Base-by-base conservation (phyloP, 2,888 invertebrate species). In the Eustalomyia histrio region DNA sequence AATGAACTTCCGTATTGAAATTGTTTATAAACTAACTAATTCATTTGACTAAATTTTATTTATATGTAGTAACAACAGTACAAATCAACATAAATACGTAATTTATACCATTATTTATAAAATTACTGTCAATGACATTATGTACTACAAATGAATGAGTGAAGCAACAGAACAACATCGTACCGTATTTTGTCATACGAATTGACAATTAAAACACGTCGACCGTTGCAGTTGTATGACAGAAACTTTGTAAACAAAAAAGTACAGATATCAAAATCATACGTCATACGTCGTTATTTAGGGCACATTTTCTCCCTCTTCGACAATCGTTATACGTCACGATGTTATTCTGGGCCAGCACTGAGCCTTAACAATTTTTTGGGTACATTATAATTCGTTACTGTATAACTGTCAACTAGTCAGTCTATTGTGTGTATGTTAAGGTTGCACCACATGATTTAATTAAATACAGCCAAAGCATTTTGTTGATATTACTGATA, bases 371-470 rank as follows among this genome's bases (percentile, higher is more conserved):
- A 21, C 21, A 5, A 29, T 29, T 53, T 35, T 52, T 72, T 67
- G 60, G 65, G 72, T 78, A 78, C 65, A 78, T 55, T 78, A n/a
- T 47, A 47, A 2, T 72, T 78, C 47, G 76, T 78, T 78, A 78
- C 78, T 72, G 78, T 78, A 65, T 67, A 78, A 60, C 65, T 72
- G 64, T 60, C 71, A 76, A 57, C 58, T 14, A n/a, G 39, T 18
- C 47, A 18, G 14, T 35, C 24, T 71, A 24, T 60, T 33, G 12
- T n/a, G 58, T 57, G 39, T 57, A 24, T 72, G 57, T 72, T 67
- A 73, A 76, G 76, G 76, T 81, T 81, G 71, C 81, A 71, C 81
- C 74, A 71, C 81, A 81, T 81, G 81, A 78, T 81, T 78, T 78
- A 65, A 81, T 81, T 81, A 78, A 63, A 72, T 18, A 72, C 29